Evolutionary conservation across 2,797 vertebrate species (phyloP), one percentile per base, ranked within the genome.

Genomic region (Bovichtus variegatus): DNA sequence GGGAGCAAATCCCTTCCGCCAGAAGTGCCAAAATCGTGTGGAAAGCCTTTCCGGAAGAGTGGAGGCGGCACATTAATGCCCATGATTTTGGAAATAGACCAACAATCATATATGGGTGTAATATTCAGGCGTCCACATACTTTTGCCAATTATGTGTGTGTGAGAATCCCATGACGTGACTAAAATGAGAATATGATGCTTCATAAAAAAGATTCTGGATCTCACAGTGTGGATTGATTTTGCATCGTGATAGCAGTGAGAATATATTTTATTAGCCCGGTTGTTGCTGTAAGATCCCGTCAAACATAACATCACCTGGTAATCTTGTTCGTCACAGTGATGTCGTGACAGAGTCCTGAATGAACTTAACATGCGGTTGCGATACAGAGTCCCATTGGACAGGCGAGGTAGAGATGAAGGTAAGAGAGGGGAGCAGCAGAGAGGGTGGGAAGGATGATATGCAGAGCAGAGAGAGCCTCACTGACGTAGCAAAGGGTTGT

Each of bases 401-500:
- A 31, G 57, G 49, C 25, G 67, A 85, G 85, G 75, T 69, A 73
- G 78, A 82, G 82, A 87, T 72, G 80, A 73, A 64, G 84, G 68
- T 59, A 70, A 68, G 71, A 60, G 73, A 81, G 50, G 71, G 78
- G 65, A 78, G 76, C 64, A 81, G 82, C 78, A 79, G 80, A 78
- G 81, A 84, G 77, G 81, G 83, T 76, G 86, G 85, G 85, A 84
- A 91, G 83, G 83, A 89, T 82, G 87, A 86, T 80, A 88, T 85
- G 81, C 82, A 80, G 82, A 91, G 86, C 71, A 69, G 88, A 88
- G 87, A 86, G 89, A 83, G 91, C 61, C 86, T 89, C 84, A 70
- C 80, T 94, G 94, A 94, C 93, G 92, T 94, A 90, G 90, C 80
- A 73, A 71, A 86, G 87, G 87, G 62, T 85, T 90, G 88, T 89